Conservation (phyloP, 2,113 vertebrate species). For the Oryzias javanicus region DNA sequence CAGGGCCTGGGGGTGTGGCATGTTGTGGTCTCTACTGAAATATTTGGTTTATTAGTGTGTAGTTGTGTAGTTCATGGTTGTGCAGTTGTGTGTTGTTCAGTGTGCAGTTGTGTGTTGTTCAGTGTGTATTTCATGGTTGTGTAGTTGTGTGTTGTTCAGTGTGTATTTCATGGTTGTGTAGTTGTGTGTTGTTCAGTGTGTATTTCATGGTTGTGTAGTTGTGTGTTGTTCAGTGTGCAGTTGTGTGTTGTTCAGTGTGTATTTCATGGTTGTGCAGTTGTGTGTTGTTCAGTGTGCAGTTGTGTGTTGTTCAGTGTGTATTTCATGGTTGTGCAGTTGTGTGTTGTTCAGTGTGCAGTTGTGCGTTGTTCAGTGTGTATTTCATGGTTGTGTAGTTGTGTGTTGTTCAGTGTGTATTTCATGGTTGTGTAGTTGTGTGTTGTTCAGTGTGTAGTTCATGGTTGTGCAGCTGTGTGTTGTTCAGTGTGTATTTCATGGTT, state of each 20-base stretch:
- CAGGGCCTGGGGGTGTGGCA: too few species aligned
- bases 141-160: not conserved
- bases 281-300: not conserved
- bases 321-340: too few species aligned
- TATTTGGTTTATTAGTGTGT: not conserved
- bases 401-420: constrained; percentile 7
- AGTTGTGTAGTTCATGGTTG: not conserved
- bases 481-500: not conserved
- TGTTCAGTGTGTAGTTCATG: not conserved
- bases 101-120: not conserved
- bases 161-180: not conserved
- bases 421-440: not conserved
- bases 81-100: not conserved
- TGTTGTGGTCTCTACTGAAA: too few species aligned
- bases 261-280: not conserved
- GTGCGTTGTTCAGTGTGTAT: too few species aligned
- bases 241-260: not conserved
- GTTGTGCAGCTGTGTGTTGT: not conserved
- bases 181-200: too few species aligned
- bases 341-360: not conserved
- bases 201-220: not conserved
- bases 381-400: not conserved
- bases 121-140: not conserved
- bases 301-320: too few species aligned
- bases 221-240: not conserved